Base-by-base conservation (phyloP, 2,113 vertebrate species). In the Collichthys lucidus region DNA sequence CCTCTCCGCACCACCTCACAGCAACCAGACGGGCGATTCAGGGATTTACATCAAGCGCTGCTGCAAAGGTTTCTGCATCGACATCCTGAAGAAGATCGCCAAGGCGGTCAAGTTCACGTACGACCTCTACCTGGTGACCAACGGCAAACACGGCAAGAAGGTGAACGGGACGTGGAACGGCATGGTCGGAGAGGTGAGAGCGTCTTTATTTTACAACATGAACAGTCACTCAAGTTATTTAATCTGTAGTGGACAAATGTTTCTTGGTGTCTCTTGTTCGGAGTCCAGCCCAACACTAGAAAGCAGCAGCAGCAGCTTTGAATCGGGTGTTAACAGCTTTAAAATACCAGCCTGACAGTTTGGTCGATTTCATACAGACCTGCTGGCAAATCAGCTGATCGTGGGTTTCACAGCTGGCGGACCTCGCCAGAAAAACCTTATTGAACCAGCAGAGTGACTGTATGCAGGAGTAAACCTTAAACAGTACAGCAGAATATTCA, bases 61-160 rank as follows among this genome's bases (percentile, higher is more conserved):
- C 95, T 99, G 98, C 93, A 99, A 99, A 85, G 98, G 98, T 12
- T 99, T 99, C 95, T 99, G 98, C 85, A 99, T 99, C 61, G 98
- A 99, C 94, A 99, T 99, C 94, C 96, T 99, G 79, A 99, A 99
- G 94, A 99, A 99, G 94, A 99, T 99, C 35, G 98, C 98, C 19
- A 99, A 99, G 94, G 94, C 94, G 47, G 98, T 99, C 75, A 99
- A 99, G 91, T 99, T 99, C 88, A 98, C 97, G 49, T 99, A 99
- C 75, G 98, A 99, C 92, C 98, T 99, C 62, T 99, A 99, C 93
- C 95, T 99, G 94, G 98, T 99, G 70, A 99, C 98, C 90, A 99
- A 99, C 0, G 98, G 98, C 84, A 99, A 99, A 87, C 98, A 99
- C 4, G 98, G 98, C 68, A 99, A 99, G 94, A 99, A 99, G 92